Base-by-base conservation (phyloP, 1,140 invertebrate genomes). In the Hycleus phaleratus region DNA sequence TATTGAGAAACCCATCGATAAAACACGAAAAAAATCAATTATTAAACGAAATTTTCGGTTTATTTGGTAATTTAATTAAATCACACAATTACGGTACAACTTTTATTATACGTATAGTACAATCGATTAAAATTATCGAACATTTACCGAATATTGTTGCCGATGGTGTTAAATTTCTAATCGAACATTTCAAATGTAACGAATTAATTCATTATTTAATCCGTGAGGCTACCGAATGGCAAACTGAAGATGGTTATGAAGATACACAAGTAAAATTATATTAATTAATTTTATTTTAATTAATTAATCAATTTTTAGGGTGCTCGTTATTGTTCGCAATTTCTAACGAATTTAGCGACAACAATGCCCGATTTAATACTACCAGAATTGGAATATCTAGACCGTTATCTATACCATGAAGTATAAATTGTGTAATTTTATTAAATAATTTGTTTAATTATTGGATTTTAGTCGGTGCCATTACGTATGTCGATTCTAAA, bases 401-500 rank as follows among this genome's bases (percentile, higher is more conserved):
- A 62, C 26, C 57, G 49, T 11, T 72, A 71, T 67, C 59, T 70
- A 44, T 46, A 44, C 32, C 52, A 69, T 56, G 63, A 69, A 18
- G 67, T 69, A 58, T 32, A 32, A 32, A 32, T 32, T 54, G 55
- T 64, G 49, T 26, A 38, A 26, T 26, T 24, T n/a, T 32, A 5
- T 49, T 18, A 12, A 32, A 38, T 38, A 11, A 4, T 3, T 49
- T 10, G 24, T 49, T 49, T 59, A 45, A 26, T 60, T 57, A 66
- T 68, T 59, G 64, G 49, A 60, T 74, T 74, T 51, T 63, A 87
- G 83, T 82, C 82, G 25, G 84, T 86, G 63, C 67, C 73, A 2
- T 80, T 90, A 77, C 77, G 88, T 60, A 88, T 81, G 68, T 82
- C 84, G 63, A 79, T 85, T 4, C 71, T 91, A 25, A 78, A 78